phyloP scores from a whole-genome alignment of 2,113 vertebrate genomes.

The Eidolon helvum region DNA sequence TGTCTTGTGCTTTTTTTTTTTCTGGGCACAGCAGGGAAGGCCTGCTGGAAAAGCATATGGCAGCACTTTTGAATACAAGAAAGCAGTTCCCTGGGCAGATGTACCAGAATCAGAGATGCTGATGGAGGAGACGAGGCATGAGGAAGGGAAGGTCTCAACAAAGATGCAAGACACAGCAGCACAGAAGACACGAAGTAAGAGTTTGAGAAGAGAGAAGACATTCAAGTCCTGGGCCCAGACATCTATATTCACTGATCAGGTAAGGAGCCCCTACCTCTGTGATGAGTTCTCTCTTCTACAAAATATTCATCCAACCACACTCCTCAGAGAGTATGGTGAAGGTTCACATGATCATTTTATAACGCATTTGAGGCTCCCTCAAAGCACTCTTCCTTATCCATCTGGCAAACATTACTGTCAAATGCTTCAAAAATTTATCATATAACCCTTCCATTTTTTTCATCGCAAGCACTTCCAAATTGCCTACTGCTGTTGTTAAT shows the following conservation, averaged over 20 bases:
- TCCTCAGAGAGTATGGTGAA: background rate
- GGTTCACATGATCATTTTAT: background rate
- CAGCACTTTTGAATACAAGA: constrained; percentile 49
- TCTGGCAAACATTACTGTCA: constrained; percentile 55
- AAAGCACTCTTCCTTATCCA: background rate
- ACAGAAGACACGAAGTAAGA: constrained; percentile 46
- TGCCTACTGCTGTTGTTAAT: background rate
- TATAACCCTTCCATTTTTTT: constrained; percentile 1
- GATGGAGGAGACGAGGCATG: background rate
- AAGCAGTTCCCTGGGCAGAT: constrained; percentile 43
- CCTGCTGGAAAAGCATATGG: constrained; percentile 55
- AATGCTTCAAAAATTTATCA: constrained; percentile 30
- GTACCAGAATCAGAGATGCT: background rate
- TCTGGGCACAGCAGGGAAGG: constrained; percentile 51
- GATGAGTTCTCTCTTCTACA: background rate
- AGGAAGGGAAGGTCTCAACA: constrained; percentile 45
- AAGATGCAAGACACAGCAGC: constrained; percentile 51
- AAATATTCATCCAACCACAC: background rate
- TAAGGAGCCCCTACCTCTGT: background rate
- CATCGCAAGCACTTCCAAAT: constrained; percentile 48
- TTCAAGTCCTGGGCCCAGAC: background rate
- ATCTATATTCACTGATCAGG: background rate
- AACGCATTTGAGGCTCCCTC: background rate
- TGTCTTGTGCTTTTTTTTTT: background rate
- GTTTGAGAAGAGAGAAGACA: background rate